Evolutionary conservation across 1,140 invertebrate genomes (phyloP).

Genomic region (Musca vetustissima): DNA sequence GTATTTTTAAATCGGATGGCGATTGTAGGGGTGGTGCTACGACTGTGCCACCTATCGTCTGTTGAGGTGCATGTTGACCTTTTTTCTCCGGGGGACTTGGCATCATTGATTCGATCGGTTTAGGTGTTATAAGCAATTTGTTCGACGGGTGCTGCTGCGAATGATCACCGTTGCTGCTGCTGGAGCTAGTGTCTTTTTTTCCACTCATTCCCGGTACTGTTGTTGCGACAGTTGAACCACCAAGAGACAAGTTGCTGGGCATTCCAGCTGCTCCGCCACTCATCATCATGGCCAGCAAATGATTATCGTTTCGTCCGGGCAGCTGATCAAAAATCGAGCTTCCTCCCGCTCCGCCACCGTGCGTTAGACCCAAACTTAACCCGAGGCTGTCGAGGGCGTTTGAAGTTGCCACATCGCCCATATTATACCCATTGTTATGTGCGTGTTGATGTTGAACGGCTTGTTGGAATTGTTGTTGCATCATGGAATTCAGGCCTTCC

Average conservation of each 20-base stretch:
- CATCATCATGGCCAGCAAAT: conserved; percentile 35
- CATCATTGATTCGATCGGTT: conserved; percentile 65
- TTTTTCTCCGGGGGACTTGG: conserved; percentile 60
- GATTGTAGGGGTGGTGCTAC: conserved; percentile 42
- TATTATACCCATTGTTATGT: conserved; percentile 50
- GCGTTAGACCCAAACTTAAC: conserved; percentile 24
- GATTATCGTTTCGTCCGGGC: conserved; percentile 31
- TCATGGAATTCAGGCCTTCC: conserved; percentile 31
- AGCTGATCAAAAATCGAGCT: conserved; percentile 32
- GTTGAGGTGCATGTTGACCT: conserved; percentile 32
- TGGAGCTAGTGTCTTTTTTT: conserved; percentile 19
- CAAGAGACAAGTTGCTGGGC: conserved; percentile 24
- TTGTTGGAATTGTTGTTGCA: conserved; percentile 32
- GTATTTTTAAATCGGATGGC: conserved; percentile 53
- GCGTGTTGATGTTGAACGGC: conserved; percentile 34
- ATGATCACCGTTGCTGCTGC: conserved; percentile 29
- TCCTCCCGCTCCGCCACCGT: conserved; percentile 30
- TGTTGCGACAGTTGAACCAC: conserved; percentile 22
- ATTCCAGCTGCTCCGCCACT: conserved; percentile 26
- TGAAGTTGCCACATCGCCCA: conserved; percentile 36
- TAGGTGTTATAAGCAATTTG: conserved; percentile 61
- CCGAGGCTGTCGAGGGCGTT: conserved; percentile 25
- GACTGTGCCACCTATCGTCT: conserved; percentile 29
- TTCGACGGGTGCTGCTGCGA: conserved; percentile 38
- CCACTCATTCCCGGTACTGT: not conserved